Evolutionary conservation across 2,888 invertebrate genomes (phyloP).

Genomic region (Netelia fuscicornis): DNA sequence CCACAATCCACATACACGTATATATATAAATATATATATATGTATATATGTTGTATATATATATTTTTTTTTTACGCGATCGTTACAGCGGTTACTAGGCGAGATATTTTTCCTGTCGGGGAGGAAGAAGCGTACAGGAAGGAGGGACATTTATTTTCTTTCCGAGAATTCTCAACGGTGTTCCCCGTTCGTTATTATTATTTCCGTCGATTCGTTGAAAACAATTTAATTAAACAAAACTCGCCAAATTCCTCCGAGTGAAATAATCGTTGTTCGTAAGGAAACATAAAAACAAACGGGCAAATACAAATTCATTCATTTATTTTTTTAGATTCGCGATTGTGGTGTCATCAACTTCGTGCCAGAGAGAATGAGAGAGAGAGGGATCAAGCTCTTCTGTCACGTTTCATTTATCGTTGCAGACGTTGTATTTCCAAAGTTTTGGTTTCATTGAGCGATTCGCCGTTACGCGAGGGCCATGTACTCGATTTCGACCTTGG

Average conservation of each 20-base stretch:
- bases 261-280: background rate
- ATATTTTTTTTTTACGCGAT: background rate
- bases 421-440: slow-evolving; percentile 20
- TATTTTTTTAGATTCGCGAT: slow-evolving; percentile 2
- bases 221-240: background rate
- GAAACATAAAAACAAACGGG: background rate
- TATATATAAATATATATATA: too few relatives aligned
- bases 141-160: background rate
- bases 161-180: background rate
- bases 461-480: background rate
- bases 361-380: too few relatives aligned
- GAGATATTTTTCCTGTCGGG: slow-evolving; percentile 22
- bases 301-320: slow-evolving; percentile 12
- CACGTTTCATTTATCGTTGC: slow-evolving; percentile 44
- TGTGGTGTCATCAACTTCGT: slow-evolving; percentile 23
- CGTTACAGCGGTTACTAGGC: slow-evolving; percentile 27
- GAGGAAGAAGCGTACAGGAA: background rate
- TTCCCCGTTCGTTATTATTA: slow-evolving; percentile 3
- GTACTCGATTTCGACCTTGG: background rate
- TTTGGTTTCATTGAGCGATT: slow-evolving; percentile 3
- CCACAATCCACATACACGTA: background rate
- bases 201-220: background rate
- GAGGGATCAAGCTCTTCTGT: background rate
- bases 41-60: background rate
- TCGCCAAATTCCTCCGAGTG: background rate